phyloP scores from a whole-genome alignment of 2,888 invertebrate species.

The Amblyjoppa fuscipennis region DNA sequence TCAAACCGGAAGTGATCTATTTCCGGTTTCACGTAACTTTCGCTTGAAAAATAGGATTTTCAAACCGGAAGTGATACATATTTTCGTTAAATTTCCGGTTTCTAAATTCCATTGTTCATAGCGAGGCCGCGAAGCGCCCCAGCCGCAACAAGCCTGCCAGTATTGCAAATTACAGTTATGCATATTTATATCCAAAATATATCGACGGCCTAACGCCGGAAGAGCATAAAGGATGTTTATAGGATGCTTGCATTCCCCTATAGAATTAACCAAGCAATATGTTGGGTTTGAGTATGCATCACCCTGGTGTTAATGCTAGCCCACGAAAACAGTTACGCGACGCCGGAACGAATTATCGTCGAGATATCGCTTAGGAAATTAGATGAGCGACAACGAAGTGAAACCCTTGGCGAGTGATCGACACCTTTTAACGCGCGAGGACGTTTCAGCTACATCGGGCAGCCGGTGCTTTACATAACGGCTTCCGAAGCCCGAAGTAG shows the following conservation, averaged over 20 bases:
- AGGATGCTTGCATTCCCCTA: not conserved
- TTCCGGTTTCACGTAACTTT: too few species aligned
- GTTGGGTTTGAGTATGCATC: not conserved
- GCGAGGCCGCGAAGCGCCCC: not conserved
- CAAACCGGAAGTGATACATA: too few species aligned
- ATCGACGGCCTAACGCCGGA: not conserved
- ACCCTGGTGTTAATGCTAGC: not conserved
- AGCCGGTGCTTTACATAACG: constrained; percentile 75
- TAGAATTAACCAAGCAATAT: not conserved
- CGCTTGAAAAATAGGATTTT: too few species aligned
- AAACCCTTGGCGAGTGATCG: constrained; percentile 77
- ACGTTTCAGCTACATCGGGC: constrained; percentile 64
- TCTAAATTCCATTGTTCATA: not conserved
- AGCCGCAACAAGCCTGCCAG: not conserved
- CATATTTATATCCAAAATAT: not conserved
- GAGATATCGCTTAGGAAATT: constrained; percentile 67
- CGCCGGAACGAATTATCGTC: constrained; percentile 33
- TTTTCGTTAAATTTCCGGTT: not conserved
- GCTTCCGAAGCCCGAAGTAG: constrained; percentile 74
- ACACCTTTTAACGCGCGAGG: constrained; percentile 76
- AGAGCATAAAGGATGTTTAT: not conserved
- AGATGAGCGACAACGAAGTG: constrained; percentile 74
- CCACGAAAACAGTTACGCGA: constrained; percentile 9
- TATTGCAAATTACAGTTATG: not conserved
- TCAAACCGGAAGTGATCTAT: too few species aligned